A percentile compares a stretch with the other conserved stretches of the same genome.
These are phyloP conservation scores for Liopterus haemorrhoidalis DNA, from an alignment of 2,888 invertebrate genomes.

Conservation along the genomic window DNA sequence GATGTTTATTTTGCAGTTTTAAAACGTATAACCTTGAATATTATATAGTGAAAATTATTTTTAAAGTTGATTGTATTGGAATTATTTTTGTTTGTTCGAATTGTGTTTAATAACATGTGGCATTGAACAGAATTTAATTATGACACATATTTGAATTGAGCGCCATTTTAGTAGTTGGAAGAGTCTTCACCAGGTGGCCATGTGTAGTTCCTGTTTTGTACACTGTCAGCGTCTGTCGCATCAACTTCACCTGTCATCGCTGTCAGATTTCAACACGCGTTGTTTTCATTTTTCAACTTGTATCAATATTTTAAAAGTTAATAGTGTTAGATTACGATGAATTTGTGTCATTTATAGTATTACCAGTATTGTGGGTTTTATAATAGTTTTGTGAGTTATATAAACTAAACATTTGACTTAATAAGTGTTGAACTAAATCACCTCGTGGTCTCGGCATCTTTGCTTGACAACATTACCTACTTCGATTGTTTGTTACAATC, in stretches of 20 bases:
- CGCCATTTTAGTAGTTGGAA: slow-evolving; percentile 1
- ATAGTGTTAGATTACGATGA: slow-evolving; percentile 18
- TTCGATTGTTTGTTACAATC: too few species aligned
- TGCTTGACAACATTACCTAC: too few species aligned
- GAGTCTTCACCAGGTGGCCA: slow-evolving; percentile 8
- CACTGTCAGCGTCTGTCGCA: slow-evolving; percentile 20
- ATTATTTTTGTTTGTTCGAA: too few species aligned
- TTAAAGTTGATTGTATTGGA: too few species aligned
- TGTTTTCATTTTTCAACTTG: slow-evolving; percentile 23
- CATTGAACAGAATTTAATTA: too few species aligned
- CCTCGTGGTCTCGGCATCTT: slow-evolving; percentile 24
- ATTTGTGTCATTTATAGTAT: slow-evolving; percentile 6
- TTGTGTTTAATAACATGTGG: too few species aligned
- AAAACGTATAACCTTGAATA: too few species aligned
- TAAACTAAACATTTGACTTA: slow-evolving; percentile 15
- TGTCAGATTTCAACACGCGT: slow-evolving; percentile 24
- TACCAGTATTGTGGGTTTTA: slow-evolving; percentile 9
- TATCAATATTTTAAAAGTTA: slow-evolving; percentile 22
- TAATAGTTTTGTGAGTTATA: slow-evolving; percentile 16
- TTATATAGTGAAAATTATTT: too few species aligned
- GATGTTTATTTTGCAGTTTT: too few species aligned
- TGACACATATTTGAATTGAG: too few species aligned
- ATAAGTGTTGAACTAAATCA: slow-evolving; percentile 16
- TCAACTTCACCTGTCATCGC: slow-evolving; percentile 25
- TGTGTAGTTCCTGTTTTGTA: slow-evolving; percentile 20